Conservation (phyloP, 2,888 invertebrate genomes). For the Aelia acuminata region DNA sequence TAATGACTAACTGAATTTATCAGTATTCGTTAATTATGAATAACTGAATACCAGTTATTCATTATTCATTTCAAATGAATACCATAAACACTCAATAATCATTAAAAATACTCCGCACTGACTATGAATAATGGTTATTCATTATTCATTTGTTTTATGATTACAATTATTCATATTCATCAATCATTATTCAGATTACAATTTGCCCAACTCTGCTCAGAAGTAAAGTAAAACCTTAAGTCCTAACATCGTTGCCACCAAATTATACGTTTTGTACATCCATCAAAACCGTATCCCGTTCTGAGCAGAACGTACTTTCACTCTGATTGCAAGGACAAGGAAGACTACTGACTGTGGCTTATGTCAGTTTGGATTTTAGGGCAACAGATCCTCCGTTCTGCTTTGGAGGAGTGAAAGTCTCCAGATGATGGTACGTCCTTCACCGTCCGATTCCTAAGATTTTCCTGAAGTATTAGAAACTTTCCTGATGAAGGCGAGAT, state of each 20-base stretch:
- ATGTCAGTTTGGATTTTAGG: background rate
- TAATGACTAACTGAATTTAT: too few species aligned
- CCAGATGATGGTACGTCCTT: background rate
- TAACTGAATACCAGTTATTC: too few species aligned
- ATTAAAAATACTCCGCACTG: too few species aligned
- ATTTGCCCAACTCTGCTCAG: too few species aligned
- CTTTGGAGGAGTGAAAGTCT: background rate
- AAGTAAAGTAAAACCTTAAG: background rate
- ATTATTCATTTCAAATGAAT: too few species aligned
- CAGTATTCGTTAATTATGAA: too few species aligned
- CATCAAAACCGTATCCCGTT: background rate
- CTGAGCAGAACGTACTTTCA: conserved; percentile 35
- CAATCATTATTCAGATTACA: too few species aligned
- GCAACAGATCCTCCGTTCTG: background rate
- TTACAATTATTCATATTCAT: too few species aligned
- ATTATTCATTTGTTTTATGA: too few species aligned
- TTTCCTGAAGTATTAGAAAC: background rate
- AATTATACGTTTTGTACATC: background rate
- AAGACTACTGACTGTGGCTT: background rate
- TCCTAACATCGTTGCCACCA: background rate
- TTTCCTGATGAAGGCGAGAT: background rate
- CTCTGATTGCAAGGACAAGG: conserved; percentile 20
- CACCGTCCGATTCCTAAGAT: background rate
- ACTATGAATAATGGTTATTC: too few species aligned
- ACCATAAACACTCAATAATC: too few species aligned